phyloP scores from a whole-genome alignment of 2,113 vertebrate genomes.

The Thamnophis sirtalis region DNA sequence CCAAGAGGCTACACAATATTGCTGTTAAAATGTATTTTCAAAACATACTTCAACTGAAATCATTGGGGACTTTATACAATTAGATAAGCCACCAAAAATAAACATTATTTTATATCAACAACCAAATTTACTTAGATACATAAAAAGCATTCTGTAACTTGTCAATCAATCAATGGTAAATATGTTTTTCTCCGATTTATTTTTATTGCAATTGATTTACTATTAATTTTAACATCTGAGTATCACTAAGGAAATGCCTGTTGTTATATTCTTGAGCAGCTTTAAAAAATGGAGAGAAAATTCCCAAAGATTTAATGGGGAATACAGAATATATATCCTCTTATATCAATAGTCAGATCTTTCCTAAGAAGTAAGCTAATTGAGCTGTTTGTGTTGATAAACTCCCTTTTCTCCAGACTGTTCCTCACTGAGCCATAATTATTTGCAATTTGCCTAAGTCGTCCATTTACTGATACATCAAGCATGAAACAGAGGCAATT shows the following conservation, averaged over 20 bases:
- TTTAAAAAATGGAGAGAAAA: slow-evolving; percentile 30
- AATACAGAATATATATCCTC: slow-evolving; percentile 64
- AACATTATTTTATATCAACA: slow-evolving; percentile 32
- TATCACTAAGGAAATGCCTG: background rate
- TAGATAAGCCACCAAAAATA: slow-evolving; percentile 22
- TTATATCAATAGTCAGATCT: slow-evolving; percentile 84
- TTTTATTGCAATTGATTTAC: slow-evolving; percentile 20
- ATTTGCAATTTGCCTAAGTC: slow-evolving; percentile 99
- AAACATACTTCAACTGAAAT: background rate
- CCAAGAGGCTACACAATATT: background rate
- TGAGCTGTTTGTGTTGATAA: slow-evolving; percentile 97
- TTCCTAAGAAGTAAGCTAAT: slow-evolving; percentile 91
- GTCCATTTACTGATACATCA: slow-evolving; percentile 99
- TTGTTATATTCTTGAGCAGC: slow-evolving; percentile 45
- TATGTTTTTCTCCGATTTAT: slow-evolving; percentile 15
- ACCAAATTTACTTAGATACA: slow-evolving; percentile 36
- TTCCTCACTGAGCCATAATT: slow-evolving; percentile 97
- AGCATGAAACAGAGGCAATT: slow-evolving; percentile 99
- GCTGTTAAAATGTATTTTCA: background rate
- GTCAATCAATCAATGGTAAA: slow-evolving; percentile 29
- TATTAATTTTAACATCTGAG: slow-evolving; percentile 37
- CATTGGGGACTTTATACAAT: background rate
- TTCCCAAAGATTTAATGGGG: slow-evolving; percentile 48
- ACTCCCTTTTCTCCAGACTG: slow-evolving; percentile 88
- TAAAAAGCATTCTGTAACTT: background rate